Conservation (phyloP, 2,113 vertebrate species). For the Promerops cafer region DNA sequence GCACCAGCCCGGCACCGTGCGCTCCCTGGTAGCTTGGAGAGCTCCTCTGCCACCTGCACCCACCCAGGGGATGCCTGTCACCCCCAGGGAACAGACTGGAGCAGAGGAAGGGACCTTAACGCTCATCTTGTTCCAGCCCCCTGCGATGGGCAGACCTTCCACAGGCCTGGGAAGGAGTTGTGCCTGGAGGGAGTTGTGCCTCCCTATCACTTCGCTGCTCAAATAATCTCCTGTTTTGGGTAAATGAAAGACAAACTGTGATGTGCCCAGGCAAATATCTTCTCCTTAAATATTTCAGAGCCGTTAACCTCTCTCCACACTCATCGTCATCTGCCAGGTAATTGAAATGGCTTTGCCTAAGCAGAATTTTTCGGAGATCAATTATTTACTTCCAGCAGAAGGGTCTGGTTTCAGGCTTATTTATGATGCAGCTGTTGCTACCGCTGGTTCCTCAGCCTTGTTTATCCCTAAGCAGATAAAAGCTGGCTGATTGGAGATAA, state of each 20-base stretch:
- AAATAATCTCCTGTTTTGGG: not conserved
- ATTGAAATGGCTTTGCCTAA: conserved; percentile 22
- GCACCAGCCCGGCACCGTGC: fast-evolving
- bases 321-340: not conserved
- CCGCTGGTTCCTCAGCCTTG: conserved; percentile 30
- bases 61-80: fast-evolving
- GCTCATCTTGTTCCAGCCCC: not conserved
- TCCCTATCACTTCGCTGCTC: not conserved
- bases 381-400: conserved; percentile 30
- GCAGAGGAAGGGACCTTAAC: not conserved
- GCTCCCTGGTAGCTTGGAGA: not conserved
- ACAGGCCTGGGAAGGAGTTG: not conserved
- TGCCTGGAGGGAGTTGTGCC: not conserved
- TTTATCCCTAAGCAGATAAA: conserved; percentile 60
- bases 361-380: conserved; percentile 40
- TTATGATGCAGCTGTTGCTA: conserved; percentile 18
- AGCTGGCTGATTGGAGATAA: conserved; percentile 60
- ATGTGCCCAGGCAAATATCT: not conserved
- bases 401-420: conserved; percentile 23
- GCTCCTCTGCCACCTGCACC: fast-evolving
- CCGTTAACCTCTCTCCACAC: not conserved
- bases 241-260: not conserved
- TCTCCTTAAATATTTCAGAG: not conserved
- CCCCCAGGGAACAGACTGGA: not conserved
- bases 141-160: not conserved